Evolutionary conservation across 1,140 invertebrate genomes (phyloP).

Genomic region (Drosophila truncata): DNA sequence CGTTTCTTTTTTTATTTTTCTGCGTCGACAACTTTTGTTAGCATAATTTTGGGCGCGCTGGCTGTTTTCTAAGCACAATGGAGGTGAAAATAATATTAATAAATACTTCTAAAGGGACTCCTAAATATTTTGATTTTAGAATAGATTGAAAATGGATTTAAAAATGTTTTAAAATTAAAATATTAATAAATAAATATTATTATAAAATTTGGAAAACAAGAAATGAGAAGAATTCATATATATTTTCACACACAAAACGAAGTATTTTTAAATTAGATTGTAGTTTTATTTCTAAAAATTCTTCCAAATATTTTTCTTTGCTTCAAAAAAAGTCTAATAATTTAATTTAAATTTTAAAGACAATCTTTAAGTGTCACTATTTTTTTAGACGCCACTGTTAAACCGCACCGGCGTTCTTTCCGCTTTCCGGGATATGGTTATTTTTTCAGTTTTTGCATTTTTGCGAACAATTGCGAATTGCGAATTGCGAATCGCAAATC

Average conservation of each 20-base stretch:
- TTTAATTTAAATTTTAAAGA: neutral
- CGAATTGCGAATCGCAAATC: conserved; percentile 61
- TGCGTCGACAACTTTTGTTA: conserved; percentile 72
- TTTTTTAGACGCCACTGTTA: conserved; percentile 5
- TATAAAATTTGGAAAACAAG: no score
- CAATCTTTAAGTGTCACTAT: neutral
- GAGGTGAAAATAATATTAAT: neutral
- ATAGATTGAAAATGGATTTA: no score
- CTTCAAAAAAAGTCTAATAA: neutral
- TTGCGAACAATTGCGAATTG: conserved; percentile 66
- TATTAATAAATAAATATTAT: no score
- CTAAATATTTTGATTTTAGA: no score
- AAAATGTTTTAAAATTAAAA: no score
- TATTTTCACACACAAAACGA: no score
- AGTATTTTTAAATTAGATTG: no score
- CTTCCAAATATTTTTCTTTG: no score
- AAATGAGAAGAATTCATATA: no score
- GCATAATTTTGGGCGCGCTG: conserved; percentile 70
- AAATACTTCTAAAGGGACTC: no score
- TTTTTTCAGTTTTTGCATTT: conserved; percentile 49
- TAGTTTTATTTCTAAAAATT: no score
- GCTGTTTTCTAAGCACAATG: conserved; percentile 27
- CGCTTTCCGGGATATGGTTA: conserved; percentile 41
- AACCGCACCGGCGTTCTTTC: conserved; percentile 17
- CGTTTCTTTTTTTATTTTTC: conserved; percentile 26